phyloP scores from a whole-genome alignment of 2,888 invertebrate genomes.

The Cryptocephalus primarius region DNA sequence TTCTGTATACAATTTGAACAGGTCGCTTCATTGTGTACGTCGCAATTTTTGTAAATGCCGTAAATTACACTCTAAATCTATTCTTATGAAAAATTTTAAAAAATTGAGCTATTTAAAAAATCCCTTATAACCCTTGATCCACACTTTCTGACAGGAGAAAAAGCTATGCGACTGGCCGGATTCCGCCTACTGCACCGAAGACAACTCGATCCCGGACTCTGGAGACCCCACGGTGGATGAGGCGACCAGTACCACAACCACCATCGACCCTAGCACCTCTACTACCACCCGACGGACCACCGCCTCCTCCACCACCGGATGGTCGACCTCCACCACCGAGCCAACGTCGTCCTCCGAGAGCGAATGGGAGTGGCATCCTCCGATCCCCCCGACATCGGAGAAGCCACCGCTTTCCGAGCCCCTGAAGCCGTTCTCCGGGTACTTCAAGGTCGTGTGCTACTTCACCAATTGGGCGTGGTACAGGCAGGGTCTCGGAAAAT shows the following conservation, averaged over 20 bases:
- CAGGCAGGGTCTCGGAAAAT: conserved; percentile 69
- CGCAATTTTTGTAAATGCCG: too few relatives aligned
- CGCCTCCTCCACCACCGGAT: conserved; percentile 1
- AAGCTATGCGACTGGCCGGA: conserved; percentile 65
- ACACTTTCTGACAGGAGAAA: conserved; percentile 34
- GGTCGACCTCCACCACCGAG: conserved; percentile 9
- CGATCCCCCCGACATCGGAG: conserved; percentile 29
- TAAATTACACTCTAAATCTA: too few relatives aligned
- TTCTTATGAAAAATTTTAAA: too few relatives aligned
- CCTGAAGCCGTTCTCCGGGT: conserved; percentile 46
- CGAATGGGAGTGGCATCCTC: conserved; percentile 27
- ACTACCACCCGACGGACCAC: conserved; percentile 12
- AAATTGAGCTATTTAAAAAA: too few relatives aligned
- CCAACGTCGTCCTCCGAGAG: conserved; percentile 6
- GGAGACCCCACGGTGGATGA: conserved; percentile 2
- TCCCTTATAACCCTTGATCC: too few relatives aligned
- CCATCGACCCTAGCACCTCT: conserved; percentile 21
- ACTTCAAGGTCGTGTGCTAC: conserved; percentile 78
- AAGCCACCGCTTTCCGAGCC: conserved; percentile 36
- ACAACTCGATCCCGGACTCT: conserved; percentile 3
- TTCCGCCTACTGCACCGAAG: conserved; percentile 44
- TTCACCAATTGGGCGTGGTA: conserved; percentile 95
- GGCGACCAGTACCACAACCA: conserved; percentile 13
- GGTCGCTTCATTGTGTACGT: too few relatives aligned
- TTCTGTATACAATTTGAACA: too few relatives aligned